Conservation (phyloP, 2,888 invertebrate genomes). For the Caenorhabditis drosophilae region DNA sequence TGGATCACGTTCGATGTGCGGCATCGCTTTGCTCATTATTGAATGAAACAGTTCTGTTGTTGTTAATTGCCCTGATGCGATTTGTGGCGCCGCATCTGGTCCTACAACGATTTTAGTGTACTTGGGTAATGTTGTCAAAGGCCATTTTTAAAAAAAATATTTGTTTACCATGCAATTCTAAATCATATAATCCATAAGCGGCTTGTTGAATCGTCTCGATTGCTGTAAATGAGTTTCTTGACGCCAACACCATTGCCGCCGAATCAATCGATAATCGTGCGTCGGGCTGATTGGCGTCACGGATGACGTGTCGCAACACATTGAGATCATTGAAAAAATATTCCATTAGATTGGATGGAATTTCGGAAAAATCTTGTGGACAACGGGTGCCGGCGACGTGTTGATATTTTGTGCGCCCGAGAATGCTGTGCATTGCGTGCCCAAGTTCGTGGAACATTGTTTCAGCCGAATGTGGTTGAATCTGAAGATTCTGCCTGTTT, state of each 20-base stretch:
- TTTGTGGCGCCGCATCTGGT: slow-evolving; percentile 30
- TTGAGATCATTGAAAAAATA: slow-evolving; percentile 84
- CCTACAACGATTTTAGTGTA: background rate
- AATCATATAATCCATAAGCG: slow-evolving; percentile 64
- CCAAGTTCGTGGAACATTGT: slow-evolving; percentile 99
- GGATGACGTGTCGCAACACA: slow-evolving; percentile 47
- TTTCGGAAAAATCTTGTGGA: slow-evolving; percentile 94
- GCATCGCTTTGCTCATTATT: slow-evolving; percentile 54
- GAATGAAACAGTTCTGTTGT: slow-evolving; percentile 53
- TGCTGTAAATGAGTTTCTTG: slow-evolving; percentile 81
- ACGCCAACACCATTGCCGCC: slow-evolving; percentile 81
- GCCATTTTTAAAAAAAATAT: too few relatives aligned
- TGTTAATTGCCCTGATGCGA: slow-evolving; percentile 48
- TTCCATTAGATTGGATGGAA: slow-evolving; percentile 98
- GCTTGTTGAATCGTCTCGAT: slow-evolving; percentile 70
- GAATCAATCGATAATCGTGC: slow-evolving; percentile 82
- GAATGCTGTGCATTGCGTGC: slow-evolving; percentile 97
- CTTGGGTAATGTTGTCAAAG: background rate
- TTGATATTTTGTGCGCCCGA: slow-evolving; percentile 91
- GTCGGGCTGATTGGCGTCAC: slow-evolving; percentile 74
- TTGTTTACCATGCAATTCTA: slow-evolving; percentile 66
- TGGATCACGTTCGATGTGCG: slow-evolving; percentile 46
- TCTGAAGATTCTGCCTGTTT: too few relatives aligned
- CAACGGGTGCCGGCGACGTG: slow-evolving; percentile 93
- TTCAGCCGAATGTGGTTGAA: slow-evolving; percentile 75